phyloP scores from a whole-genome alignment of 1,140 invertebrate species.

The Sesamia nonagrioides region DNA sequence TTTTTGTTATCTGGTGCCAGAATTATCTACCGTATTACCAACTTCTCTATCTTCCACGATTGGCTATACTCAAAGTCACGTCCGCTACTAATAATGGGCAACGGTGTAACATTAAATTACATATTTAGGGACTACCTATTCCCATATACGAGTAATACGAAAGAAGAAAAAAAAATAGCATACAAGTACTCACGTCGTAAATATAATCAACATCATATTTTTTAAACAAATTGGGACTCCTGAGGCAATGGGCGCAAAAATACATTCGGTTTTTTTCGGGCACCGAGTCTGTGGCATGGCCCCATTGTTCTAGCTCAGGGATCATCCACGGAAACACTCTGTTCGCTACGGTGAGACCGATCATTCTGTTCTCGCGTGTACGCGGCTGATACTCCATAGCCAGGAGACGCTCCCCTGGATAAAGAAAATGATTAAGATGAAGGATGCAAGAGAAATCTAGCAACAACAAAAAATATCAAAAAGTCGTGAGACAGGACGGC shows the following conservation, averaged over 20 bases:
- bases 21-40: too few relatives aligned
- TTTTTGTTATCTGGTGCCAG: too few relatives aligned
- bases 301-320: constrained; percentile 77
- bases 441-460: too few relatives aligned
- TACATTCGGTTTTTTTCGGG: constrained; percentile 75
- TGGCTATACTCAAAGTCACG: too few relatives aligned
- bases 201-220: constrained; percentile 74
- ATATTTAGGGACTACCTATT: background rate
- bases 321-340: constrained; percentile 73
- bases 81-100: too few relatives aligned
- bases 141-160: too few relatives aligned
- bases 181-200: constrained; percentile 70
- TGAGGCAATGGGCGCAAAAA: constrained; percentile 73
- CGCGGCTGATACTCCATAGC: constrained; percentile 68
- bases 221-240: constrained; percentile 70
- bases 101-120: background rate
- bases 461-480: too few relatives aligned
- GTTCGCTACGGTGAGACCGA: constrained; percentile 70
- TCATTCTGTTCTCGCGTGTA: constrained; percentile 66
- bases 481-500: too few relatives aligned
- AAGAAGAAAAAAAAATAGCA: background rate
- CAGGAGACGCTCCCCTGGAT: constrained; percentile 74
- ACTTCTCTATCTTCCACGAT: too few relatives aligned
- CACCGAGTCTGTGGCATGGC: constrained; percentile 63
- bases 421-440: background rate